Base-by-base conservation (phyloP, 2,113 vertebrate species). In the Caranx melampygus region DNA sequence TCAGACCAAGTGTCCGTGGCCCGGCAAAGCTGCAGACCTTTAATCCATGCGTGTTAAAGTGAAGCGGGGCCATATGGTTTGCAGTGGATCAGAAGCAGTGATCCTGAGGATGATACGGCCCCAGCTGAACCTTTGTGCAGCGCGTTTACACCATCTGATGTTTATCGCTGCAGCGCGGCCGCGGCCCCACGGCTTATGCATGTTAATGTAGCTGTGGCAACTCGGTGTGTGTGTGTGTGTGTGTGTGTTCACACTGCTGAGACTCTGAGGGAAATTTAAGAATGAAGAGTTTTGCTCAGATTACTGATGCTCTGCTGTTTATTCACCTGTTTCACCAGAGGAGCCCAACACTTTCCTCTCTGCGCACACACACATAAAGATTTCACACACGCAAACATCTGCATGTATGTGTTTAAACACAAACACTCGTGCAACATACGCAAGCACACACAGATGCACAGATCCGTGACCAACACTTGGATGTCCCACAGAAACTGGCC, bases 21-120 rank as follows among this genome's bases (percentile, higher is more conserved):
- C 5, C 4, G 7, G 44, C 45, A 66, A 78, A 71, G 13, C 26
- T 26, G 26, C 55, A 67, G 47, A 73, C 72, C 78, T 78, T 77
- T 88, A 87, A 83, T 89, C 88, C 79, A 78, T 78, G 81, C 18
- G 40, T 75, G 85, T 85, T 82, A 59, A 91, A 83, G 82, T 86
- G 80, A 79, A 77, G 75, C 64, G 33, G 66, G 78, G 82, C 87
- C 92, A 92, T 92, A 88, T 93, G 90, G 88, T 87, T 90, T 73
- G 71, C 83, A 75, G 75, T 86, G 86, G 85, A 91, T 93, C 83
- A 88, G 81, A 86, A 69, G 76, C 84, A 84, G 78, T 88, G 87
- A 92, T 92, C 88, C 84, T 64, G 88, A 78, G 86, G 82, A 87
- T 81, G 85, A 89, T 83, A 75, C 59, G 55, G 58, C 82, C 76